Base-by-base conservation (phyloP, 2,888 invertebrate genomes). In the Xanthorhoe spadicearia region DNA sequence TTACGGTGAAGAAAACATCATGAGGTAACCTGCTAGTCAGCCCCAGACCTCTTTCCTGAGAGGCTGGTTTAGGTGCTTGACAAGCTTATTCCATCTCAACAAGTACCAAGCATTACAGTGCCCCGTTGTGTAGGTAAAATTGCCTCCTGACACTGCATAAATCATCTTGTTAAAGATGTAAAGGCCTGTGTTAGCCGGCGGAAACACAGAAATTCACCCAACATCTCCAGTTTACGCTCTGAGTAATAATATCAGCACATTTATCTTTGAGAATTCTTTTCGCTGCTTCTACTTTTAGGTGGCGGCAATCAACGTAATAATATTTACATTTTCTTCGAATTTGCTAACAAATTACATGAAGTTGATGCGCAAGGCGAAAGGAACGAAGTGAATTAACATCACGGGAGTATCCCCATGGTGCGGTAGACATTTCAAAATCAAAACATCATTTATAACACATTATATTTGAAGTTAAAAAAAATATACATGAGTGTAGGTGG, bases 281-380 rank as follows among this genome's bases (percentile, higher is more conserved):
- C 58, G 46, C 52, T 60, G 8, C 43, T 46, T 55, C 43, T 60
- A n/a, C 60, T 65, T 48, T 13, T 19, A 54, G 58, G 63, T 64
- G 57, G 59, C 59, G 17, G 60, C 61, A 56, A 68, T 70, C 51
- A 61, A 61, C 68, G 52, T 68, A 68, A 68, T 68, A 61, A 61
- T 68, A 68, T 70, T 70, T 66, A 64, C 51, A 68, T 68, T 64
- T 57, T 62, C 51, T 38, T 54, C 59, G 43, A 51, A 43, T 51
- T 56, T 53, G 48, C 59, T 64, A 43, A 46, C 50, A 64, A 52
- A 64, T 56, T 59, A 52, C 43, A 64, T 55, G 48, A 55, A 61
- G 66, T 57, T 57, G 64, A 23, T 28, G 18, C n/a, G 48, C 18
- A 7, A 9, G 18, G 6, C 32, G 32, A 13, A 43, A 13, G 2